phyloP scores from a whole-genome alignment of 2,797 vertebrate genomes.

The Poecile montanus region DNA sequence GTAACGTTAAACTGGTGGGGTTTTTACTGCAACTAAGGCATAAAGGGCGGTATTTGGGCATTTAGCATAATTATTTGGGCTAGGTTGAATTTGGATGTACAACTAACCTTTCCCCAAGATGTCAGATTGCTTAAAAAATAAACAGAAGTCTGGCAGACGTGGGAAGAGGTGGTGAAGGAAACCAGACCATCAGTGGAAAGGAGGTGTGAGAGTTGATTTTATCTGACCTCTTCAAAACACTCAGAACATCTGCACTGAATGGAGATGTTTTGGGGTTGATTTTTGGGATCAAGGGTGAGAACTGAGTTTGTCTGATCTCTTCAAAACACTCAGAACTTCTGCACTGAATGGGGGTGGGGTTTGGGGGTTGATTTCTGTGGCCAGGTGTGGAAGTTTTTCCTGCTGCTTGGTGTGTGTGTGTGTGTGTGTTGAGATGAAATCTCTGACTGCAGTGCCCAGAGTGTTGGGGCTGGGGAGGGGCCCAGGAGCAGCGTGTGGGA shows the following conservation, averaged over 20 bases:
- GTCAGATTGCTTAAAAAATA: neutral
- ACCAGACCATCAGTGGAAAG: neutral
- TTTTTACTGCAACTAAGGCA: neutral
- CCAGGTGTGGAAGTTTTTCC: neutral
- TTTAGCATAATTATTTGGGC: neutral
- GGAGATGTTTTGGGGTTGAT: neutral
- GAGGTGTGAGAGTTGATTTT: neutral
- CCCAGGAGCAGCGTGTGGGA: neutral
- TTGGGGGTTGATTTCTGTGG: neutral
- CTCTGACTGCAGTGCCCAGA: rapidly evolving
- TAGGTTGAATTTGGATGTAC: neutral
- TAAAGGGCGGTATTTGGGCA: neutral
- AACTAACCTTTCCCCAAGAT: neutral
- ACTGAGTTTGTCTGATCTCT: neutral
- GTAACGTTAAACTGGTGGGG: neutral
- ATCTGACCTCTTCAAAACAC: neutral
- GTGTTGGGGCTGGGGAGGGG: neutral
- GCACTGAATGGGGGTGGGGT: neutral
- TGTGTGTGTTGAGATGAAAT: neutral
- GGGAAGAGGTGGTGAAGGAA: neutral
- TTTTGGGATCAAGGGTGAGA: neutral
- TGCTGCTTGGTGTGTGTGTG: neutral
- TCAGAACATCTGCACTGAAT: neutral
- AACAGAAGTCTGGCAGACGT: neutral
- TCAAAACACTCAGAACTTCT: neutral